These are phyloP conservation scores for Drosophila biarmipes DNA, from an alignment of 1,140 invertebrate species.

Conservation along the genomic window DNA sequence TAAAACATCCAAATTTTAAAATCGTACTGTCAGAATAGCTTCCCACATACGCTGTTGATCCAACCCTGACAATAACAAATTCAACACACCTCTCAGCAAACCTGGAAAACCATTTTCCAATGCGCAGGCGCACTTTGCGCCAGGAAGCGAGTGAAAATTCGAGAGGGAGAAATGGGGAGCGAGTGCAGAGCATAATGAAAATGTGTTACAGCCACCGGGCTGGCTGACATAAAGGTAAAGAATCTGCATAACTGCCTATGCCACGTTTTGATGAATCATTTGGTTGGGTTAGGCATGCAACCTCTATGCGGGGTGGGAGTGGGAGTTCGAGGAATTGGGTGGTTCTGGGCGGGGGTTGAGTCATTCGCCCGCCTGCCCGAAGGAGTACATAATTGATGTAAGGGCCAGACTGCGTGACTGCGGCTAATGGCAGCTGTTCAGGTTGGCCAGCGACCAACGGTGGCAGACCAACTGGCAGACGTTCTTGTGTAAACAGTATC, in stretches of 20 bases:
- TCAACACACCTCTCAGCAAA: slow-evolving; percentile 16
- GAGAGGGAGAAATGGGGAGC: slow-evolving; percentile 17
- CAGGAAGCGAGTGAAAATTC: slow-evolving; percentile 15
- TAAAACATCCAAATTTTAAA: too few relatives aligned
- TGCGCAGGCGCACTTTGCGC: slow-evolving; percentile 47
- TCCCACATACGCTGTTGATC: not conserved
- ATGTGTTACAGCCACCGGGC: slow-evolving; percentile 55
- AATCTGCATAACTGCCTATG: slow-evolving; percentile 49
- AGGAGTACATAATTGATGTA: slow-evolving; percentile 47
- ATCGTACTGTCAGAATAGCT: not conserved
- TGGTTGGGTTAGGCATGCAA: slow-evolving; percentile 64
- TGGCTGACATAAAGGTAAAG: slow-evolving; percentile 42
- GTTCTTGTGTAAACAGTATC: slow-evolving; percentile 16
- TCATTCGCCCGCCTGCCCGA: slow-evolving; percentile 36
- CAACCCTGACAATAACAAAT: slow-evolving; percentile 27
- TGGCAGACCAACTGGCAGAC: slow-evolving; percentile 15
- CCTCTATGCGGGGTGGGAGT: slow-evolving; percentile 5
- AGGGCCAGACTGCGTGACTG: slow-evolving; percentile 51
- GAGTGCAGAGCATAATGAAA: slow-evolving; percentile 36
- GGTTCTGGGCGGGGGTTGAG: slow-evolving; percentile 26
- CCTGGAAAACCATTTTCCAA: slow-evolving; percentile 38
- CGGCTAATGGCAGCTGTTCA: slow-evolving; percentile 42
- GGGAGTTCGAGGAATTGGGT: slow-evolving; percentile 13
- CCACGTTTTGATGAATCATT: slow-evolving; percentile 65
- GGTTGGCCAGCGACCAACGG: slow-evolving; percentile 20